Conservation (phyloP, 2,113 vertebrate genomes). For the Protomyctophum bolini region DNA sequence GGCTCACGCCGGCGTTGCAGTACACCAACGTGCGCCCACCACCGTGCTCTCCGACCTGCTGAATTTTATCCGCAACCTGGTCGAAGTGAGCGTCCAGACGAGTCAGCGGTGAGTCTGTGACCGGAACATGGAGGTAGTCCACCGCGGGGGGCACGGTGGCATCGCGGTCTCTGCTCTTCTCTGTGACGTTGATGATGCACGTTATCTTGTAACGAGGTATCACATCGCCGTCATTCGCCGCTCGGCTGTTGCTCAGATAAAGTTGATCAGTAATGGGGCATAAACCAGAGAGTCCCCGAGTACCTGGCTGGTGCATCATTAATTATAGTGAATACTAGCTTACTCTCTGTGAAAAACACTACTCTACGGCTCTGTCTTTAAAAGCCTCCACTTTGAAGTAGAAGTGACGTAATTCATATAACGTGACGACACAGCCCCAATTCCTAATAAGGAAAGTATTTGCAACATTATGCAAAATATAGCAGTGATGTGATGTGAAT, state of each 20-base stretch:
- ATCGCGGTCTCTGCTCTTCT: constrained; percentile 17
- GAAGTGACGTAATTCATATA: too few species aligned
- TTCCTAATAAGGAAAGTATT: too few species aligned
- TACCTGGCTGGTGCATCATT: constrained; percentile 20
- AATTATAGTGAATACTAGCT: too few species aligned
- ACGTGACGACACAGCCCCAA: too few species aligned
- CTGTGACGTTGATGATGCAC: constrained; percentile 72
- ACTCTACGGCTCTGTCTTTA: too few species aligned
- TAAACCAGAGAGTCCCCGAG: constrained; percentile 63
- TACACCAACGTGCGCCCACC: constrained; percentile 75
- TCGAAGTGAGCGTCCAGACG: constrained; percentile 71
- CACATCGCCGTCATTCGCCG: constrained; percentile 56
- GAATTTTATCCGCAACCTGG: constrained; percentile 69
- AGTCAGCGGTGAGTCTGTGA: constrained; percentile 65
- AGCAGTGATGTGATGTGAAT: too few species aligned
- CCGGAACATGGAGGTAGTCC: constrained; percentile 71
- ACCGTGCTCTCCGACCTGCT: background rate
- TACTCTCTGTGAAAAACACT: too few species aligned
- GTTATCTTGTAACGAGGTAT: constrained; percentile 59
- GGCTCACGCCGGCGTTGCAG: constrained; percentile 80
- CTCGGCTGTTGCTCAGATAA: constrained; percentile 69
- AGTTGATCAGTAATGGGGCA: constrained; percentile 73
- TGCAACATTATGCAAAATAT: too few species aligned
- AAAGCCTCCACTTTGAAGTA: too few species aligned
- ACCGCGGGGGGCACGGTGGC: constrained; percentile 15